Evolutionary conservation across 2,888 invertebrate species (phyloP), one percentile per base, ranked within the genome.

Genomic region (Rhyacophila evoluta): DNA sequence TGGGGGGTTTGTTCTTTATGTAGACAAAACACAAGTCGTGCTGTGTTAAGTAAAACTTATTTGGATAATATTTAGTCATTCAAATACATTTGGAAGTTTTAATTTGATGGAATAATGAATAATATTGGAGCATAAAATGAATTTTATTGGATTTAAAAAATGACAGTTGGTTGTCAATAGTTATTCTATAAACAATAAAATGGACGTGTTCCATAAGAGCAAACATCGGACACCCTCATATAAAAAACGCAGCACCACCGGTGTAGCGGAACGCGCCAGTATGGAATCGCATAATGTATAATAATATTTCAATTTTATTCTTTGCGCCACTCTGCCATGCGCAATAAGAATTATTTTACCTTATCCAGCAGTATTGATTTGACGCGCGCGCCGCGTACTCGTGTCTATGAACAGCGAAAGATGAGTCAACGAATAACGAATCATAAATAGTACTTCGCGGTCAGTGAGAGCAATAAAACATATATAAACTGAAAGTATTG

Each of bases 321-420:
- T 55, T 55, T 55, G 55, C 55, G 55, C 55, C 55, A 55, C 68
- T 29, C 55, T 55, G 73, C 73, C 74, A 79, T 78, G 81, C 79
- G 81, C 79, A 79, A 29, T 76, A 41, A 71, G 78, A 55, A 74
- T 39, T 75, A 75, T 73, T 80, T 79, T 78, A 76, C 82, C 82
- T 78, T 82, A 82, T 82, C 76, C 80, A 77, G 77, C 78, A 82
- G 81, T 82, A 82, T 82, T 82, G 82, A 82, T 82, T 77, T 77
- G 76, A 72, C 77, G 78, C 77, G 80, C 80, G 81, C 78, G 78
- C 74, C 38, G 76, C 69, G 67, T 71, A 75, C 41, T 72, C 38
- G 78, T 75, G 72, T 72, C 69, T 15, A 28, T 27, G 71, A 70
- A 70, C 19, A 55, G 25, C 8, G 55, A 55, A 55, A 55, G 55